These are phyloP conservation scores for Musca domestica DNA, from an alignment of 1,140 invertebrate species.

Conservation along the genomic window DNA sequence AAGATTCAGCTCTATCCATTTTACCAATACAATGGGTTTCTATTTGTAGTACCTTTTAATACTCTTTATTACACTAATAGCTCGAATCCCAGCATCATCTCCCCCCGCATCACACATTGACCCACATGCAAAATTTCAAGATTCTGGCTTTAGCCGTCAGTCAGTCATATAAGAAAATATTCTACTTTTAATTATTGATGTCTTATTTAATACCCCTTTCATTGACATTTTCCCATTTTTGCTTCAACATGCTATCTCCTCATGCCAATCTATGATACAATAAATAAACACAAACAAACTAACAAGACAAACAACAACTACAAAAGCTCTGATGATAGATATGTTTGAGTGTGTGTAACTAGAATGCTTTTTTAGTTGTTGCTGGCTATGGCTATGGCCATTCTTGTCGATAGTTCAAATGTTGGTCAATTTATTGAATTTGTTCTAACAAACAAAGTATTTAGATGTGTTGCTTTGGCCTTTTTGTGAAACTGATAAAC, in stretches of 20 bases:
- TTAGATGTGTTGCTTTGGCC: neutral
- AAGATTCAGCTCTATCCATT: too few relatives aligned
- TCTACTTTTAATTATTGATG: too few relatives aligned
- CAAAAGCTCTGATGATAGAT: neutral
- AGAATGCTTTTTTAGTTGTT: too few relatives aligned
- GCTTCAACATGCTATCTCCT: neutral
- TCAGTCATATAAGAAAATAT: too few relatives aligned
- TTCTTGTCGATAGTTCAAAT: slow-evolving; percentile 47
- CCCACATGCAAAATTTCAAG: too few relatives aligned
- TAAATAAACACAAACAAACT: neutral
- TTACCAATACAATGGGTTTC: too few relatives aligned
- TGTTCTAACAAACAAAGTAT: slow-evolving; percentile 33
- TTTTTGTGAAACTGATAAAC: neutral
- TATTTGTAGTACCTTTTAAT: too few relatives aligned
- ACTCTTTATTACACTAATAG: too few relatives aligned
- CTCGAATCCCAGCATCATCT: too few relatives aligned
- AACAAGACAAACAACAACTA: neutral
- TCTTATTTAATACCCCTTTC: too few relatives aligned
- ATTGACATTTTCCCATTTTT: neutral
- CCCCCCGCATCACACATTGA: too few relatives aligned
- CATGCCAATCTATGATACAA: slow-evolving; percentile 6
- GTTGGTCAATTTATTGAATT: slow-evolving; percentile 53
- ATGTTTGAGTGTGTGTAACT: neutral
- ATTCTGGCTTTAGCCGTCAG: too few relatives aligned
- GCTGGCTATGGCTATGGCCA: neutral